These are phyloP conservation scores for Platycercus adscitus DNA, from an alignment of 2,113 vertebrate genomes.

Conservation along the genomic window DNA sequence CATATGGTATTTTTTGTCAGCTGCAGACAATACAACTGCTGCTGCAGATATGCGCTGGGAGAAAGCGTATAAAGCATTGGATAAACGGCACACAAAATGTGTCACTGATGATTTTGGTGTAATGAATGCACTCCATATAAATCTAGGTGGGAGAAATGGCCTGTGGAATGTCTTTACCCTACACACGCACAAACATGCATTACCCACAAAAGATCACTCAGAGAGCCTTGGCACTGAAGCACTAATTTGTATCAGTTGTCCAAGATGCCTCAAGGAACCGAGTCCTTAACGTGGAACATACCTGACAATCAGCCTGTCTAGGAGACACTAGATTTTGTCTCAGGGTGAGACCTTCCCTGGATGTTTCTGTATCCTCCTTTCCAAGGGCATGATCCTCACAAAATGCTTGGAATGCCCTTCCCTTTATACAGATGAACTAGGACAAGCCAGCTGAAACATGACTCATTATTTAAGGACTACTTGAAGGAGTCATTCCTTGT, in stretches of 20 bases:
- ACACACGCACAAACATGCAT: rapidly evolving
- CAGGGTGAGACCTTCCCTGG: background rate
- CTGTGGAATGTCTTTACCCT: background rate
- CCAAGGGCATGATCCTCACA: background rate
- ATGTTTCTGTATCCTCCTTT: background rate
- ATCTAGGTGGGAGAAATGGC: background rate
- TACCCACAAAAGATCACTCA: background rate
- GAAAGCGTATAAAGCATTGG: background rate
- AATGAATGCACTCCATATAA: background rate
- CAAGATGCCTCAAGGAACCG: background rate
- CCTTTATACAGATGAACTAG: background rate
- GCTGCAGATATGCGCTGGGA: background rate
- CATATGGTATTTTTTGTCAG: background rate
- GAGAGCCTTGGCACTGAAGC: background rate
- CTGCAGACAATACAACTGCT: background rate
- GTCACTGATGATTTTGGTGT: background rate
- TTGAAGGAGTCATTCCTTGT: background rate
- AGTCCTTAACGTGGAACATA: background rate
- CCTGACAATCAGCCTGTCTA: background rate
- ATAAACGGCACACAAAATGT: background rate
- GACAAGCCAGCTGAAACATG: background rate
- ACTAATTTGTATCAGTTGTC: background rate
- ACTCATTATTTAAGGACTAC: background rate
- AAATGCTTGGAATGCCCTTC: constrained; percentile 9
- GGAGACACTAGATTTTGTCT: background rate